These are phyloP conservation scores for Pelusios castaneus DNA, from an alignment of 2,113 vertebrate species.

Conservation along the genomic window DNA sequence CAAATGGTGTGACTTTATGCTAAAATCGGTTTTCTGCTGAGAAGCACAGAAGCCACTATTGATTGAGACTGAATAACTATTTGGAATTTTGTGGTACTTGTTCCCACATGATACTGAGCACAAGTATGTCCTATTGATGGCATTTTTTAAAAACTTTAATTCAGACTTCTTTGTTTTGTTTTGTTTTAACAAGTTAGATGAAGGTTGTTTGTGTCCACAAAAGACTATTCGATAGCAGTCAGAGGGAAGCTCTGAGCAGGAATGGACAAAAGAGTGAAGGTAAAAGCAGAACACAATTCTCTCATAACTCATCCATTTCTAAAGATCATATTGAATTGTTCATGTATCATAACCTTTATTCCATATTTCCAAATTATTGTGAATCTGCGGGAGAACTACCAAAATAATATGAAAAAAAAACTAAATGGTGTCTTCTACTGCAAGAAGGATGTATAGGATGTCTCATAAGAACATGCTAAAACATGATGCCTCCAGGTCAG, in stretches of 20 bases:
- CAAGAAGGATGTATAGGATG: background rate
- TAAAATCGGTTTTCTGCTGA: background rate
- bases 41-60: background rate
- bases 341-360: background rate
- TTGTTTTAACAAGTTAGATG: background rate
- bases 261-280: background rate
- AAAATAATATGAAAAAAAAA: background rate
- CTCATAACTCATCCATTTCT: background rate
- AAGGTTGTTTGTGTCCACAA: background rate
- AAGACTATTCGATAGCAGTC: background rate
- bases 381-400: background rate
- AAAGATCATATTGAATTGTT: background rate
- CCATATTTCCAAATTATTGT: background rate
- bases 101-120: background rate
- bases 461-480: background rate
- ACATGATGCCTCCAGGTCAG: background rate
- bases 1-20: no score
- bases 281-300: background rate
- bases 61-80: background rate
- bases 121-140: background rate
- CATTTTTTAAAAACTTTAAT: background rate
- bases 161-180: background rate
- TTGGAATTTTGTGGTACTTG: background rate
- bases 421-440: background rate
- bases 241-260: background rate